phyloP scores from a whole-genome alignment of 2,888 invertebrate species.

The Nematopogon swammerdamellus region DNA sequence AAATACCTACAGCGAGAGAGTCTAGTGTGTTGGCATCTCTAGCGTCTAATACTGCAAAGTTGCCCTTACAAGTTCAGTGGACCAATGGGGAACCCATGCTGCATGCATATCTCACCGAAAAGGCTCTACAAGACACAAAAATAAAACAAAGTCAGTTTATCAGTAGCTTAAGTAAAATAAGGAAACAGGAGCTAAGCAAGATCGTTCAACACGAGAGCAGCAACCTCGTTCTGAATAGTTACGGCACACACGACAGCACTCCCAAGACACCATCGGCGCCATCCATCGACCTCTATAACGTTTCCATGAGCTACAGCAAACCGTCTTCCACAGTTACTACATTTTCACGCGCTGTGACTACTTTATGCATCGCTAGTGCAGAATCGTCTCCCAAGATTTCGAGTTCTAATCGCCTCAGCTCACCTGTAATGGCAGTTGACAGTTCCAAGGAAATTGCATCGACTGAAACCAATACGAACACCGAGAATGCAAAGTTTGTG shows the following conservation, averaged over 20 bases:
- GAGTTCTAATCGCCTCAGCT: neutral
- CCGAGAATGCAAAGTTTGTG: constrained; percentile 60
- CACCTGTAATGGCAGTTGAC: neutral
- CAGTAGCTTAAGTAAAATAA: constrained; percentile 30
- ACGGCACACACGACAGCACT: constrained; percentile 8
- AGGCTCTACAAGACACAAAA: constrained; percentile 66
- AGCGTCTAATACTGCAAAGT: constrained; percentile 60
- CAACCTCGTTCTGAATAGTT: constrained; percentile 16
- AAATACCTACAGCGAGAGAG: constrained; percentile 61
- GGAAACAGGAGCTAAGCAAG: constrained; percentile 24
- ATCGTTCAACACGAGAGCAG: constrained; percentile 2
- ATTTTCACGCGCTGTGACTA: neutral
- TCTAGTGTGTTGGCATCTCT: constrained; percentile 60
- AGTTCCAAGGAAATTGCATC: neutral
- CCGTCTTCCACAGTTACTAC: neutral
- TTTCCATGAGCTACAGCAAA: constrained; percentile 18
- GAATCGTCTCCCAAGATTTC: neutral
- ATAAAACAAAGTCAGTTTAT: constrained; percentile 65
- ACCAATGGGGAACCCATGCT: constrained; percentile 62
- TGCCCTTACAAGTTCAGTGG: constrained; percentile 57
- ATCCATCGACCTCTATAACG: constrained; percentile 14
- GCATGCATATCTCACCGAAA: constrained; percentile 70
- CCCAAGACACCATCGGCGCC: constrained; percentile 6
- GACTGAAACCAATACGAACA: constrained; percentile 22
- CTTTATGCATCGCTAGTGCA: neutral